Percentiles rank a stretch among this genome's conserved stretches.
These are phyloP conservation scores for Plusia festucae DNA, from an alignment of 2,888 invertebrate genomes.

Conservation along the genomic window DNA sequence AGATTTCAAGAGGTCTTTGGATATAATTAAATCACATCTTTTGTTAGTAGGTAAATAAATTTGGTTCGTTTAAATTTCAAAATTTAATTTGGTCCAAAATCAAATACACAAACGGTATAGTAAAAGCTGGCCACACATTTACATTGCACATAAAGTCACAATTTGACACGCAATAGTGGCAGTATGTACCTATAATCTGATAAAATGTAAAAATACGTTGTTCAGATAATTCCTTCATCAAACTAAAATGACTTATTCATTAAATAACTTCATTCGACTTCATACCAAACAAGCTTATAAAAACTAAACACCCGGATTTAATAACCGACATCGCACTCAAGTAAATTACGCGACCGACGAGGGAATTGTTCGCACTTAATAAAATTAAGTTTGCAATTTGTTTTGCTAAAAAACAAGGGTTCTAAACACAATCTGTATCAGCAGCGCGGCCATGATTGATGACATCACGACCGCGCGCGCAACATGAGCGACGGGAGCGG, in stretches of 20 bases:
- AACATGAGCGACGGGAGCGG: conserved; percentile 38
- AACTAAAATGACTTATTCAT: neutral
- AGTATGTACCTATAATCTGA: too few relatives aligned
- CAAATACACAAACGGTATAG: too few relatives aligned
- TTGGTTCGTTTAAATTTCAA: too few relatives aligned
- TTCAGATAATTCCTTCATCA: neutral
- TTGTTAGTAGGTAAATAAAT: neutral
- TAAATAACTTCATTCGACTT: neutral
- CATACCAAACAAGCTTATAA: conserved; percentile 3
- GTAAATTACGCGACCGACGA: conserved; percentile 40
- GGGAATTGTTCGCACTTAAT: conserved; percentile 52
- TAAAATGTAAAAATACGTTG: too few relatives aligned
- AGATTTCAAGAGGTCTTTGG: neutral
- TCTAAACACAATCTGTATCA: conserved; percentile 59
- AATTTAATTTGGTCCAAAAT: too few relatives aligned
- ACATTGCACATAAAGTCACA: too few relatives aligned
- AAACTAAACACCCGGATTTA: conserved; percentile 12
- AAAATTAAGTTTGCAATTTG: conserved; percentile 55
- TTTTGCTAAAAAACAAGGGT: conserved; percentile 47
- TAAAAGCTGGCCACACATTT: neutral
- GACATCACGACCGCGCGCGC: conserved; percentile 60
- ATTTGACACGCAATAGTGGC: too few relatives aligned
- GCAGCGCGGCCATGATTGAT: conserved; percentile 64
- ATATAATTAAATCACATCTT: neutral
- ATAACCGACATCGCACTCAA: conserved; percentile 35